These are phyloP conservation scores for Mimas tiliae DNA, from an alignment of 2,888 invertebrate genomes.

Conservation along the genomic window DNA sequence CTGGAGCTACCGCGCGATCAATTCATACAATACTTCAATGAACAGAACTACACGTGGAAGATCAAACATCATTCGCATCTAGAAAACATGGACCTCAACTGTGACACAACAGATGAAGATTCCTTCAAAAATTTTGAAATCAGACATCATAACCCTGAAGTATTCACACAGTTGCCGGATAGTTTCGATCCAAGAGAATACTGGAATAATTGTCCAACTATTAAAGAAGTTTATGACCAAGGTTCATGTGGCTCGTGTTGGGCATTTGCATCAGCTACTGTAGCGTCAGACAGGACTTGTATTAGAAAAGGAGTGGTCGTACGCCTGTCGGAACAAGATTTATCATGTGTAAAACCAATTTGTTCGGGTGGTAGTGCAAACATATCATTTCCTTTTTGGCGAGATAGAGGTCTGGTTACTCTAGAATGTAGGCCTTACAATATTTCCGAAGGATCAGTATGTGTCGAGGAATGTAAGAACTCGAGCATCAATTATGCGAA, in stretches of 20 bases:
- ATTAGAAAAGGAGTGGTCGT: neutral
- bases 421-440: neutral
- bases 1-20: neutral
- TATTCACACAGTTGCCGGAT: neutral
- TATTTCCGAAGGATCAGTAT: neutral
- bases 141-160: neutral
- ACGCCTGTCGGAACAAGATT: slow-evolving; percentile 7
- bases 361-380: neutral
- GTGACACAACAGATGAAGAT: no score
- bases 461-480: neutral
- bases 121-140: neutral
- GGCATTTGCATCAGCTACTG: neutral
- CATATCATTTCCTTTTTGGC: neutral
- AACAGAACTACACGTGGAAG: slow-evolving; percentile 11
- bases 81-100: neutral
- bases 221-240: slow-evolving; percentile 2
- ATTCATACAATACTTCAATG: neutral
- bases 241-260: neutral
- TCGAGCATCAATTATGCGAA: neutral
- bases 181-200: slow-evolving; percentile 9
- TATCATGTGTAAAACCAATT: neutral
- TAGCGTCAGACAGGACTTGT: slow-evolving; percentile 2
- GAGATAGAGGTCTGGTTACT: neutral
- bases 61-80: neutral
- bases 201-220: neutral